Evolutionary conservation across 2,888 invertebrate genomes (phyloP).

Genomic region (Omphaloscelis lunosa): DNA sequence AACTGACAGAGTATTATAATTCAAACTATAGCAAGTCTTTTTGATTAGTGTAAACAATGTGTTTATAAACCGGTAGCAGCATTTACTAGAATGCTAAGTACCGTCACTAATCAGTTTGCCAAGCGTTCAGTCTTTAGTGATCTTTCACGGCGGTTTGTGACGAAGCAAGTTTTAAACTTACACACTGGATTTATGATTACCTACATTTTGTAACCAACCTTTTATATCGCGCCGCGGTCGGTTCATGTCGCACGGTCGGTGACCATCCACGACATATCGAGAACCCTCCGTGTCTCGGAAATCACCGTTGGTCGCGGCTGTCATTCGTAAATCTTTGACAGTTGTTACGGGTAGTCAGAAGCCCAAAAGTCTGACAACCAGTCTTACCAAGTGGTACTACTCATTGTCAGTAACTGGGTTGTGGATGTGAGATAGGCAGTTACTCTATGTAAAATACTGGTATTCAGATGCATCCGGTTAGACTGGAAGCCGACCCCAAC

Average conservation of each 20-base stretch:
- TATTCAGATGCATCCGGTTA: neutral
- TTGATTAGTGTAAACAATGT: neutral
- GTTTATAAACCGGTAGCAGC: conserved; percentile 1
- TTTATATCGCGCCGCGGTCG: neutral
- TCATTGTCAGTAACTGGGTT: neutral
- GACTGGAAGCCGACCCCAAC: neutral
- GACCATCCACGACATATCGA: too few species aligned
- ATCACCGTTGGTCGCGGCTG: neutral
- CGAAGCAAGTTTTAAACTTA: neutral
- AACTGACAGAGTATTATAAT: neutral
- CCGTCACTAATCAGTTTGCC: neutral
- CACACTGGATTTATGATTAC: neutral
- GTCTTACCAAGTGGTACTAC: neutral
- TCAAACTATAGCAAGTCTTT: neutral
- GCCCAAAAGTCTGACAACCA: neutral
- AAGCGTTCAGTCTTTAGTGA: neutral
- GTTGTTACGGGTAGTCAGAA: too few species aligned
- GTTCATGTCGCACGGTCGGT: neutral
- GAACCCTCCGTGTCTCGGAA: too few species aligned
- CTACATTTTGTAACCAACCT: neutral
- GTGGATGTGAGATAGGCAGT: neutral
- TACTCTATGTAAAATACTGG: neutral
- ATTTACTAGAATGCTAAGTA: neutral
- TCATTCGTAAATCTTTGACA: neutral
- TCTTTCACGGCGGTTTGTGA: neutral